Percentiles rank a stretch among this genome's conserved stretches.
Conservation (phyloP, 1,140 invertebrate genomes). For the Eubasilissa regina region DNA sequence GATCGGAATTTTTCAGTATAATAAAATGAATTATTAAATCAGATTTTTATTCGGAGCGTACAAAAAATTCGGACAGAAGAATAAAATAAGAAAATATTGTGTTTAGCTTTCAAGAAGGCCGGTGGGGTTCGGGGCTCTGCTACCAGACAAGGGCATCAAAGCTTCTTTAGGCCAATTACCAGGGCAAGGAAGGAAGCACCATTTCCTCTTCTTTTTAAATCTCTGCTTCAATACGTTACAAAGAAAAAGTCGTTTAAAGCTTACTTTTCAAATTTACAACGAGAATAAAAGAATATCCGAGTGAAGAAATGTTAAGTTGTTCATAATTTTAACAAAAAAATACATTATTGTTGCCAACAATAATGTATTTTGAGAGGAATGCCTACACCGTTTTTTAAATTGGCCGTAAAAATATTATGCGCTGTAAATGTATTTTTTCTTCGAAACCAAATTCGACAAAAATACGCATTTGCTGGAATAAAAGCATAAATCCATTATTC, state of each 20-base stretch:
- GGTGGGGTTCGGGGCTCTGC: background rate
- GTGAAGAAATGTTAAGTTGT: constrained; percentile 18
- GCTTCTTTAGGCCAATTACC: constrained; percentile 37
- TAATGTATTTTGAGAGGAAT: no score
- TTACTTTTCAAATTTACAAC: constrained; percentile 29
- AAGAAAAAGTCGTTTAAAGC: constrained; percentile 44
- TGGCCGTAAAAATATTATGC: no score
- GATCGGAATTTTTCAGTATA: no score
- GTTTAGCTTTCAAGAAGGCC: constrained; percentile 14
- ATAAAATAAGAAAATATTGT: constrained; percentile 27
- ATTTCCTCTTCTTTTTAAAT: constrained; percentile 45
- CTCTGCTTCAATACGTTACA: constrained; percentile 41
- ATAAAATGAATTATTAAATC: no score
- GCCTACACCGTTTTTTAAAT: no score
- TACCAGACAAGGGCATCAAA: background rate
- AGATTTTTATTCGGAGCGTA: no score
- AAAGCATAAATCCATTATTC: no score
- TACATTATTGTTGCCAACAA: no score
- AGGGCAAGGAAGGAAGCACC: constrained; percentile 31
- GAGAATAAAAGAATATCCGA: constrained; percentile 32
- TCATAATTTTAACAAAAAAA: background rate
- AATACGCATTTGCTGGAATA: no score
- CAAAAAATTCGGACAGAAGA: no score
- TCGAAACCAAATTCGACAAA: no score
- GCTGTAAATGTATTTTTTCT: no score